phyloP scores from a whole-genome alignment of 2,113 vertebrate genomes.

The Mesitornis unicolor region DNA sequence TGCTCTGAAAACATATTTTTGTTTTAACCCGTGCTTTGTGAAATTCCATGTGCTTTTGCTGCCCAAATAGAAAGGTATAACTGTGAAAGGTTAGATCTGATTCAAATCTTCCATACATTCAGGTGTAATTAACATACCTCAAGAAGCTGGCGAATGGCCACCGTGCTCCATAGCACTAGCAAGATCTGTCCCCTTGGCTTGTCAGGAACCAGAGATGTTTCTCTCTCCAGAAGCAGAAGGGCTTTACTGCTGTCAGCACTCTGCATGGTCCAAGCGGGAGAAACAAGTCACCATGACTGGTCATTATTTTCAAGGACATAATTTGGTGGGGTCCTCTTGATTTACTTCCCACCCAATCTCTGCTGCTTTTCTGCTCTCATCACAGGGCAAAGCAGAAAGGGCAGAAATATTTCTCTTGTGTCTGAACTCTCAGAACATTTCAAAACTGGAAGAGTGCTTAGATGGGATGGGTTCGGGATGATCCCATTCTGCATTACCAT shows the following conservation, averaged over 20 bases:
- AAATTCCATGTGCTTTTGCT: not conserved
- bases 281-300: not conserved
- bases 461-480: constrained; percentile 27
- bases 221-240: not conserved
- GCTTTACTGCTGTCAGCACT: not conserved
- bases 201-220: not conserved
- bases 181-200: not conserved
- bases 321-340: not conserved
- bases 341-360: not conserved
- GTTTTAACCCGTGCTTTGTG: not conserved
- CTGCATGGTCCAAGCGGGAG: not conserved
- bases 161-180: not conserved
- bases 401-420: constrained; percentile 27
- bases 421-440: constrained; percentile 10
- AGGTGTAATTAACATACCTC: not conserved
- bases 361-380: not conserved
- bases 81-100: not conserved
- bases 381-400: constrained; percentile 1
- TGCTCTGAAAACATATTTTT: not conserved
- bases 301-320: not conserved
- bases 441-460: constrained; percentile 7
- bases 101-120: not conserved
- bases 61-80: not conserved
- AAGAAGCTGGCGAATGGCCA: constrained; percentile 8
- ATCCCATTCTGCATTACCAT: constrained; percentile 14